Evolutionary conservation across 2,888 invertebrate species (phyloP).

Genomic region (Nipponacmea schrenckii): DNA sequence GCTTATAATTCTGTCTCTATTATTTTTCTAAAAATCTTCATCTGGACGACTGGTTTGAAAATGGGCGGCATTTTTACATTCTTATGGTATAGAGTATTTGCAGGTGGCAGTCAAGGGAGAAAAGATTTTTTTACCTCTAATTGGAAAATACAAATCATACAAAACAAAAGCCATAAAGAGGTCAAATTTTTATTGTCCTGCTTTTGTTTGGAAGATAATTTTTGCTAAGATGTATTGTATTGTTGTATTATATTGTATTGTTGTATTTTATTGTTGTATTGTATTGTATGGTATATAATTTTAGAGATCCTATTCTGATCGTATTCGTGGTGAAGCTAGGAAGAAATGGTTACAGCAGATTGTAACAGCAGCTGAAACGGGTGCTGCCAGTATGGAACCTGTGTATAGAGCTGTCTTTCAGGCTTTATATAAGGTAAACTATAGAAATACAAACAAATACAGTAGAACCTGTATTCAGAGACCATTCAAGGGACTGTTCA

Average conservation of each 20-base stretch:
- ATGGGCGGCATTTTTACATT: slow-evolving; percentile 8
- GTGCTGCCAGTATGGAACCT: slow-evolving; percentile 64
- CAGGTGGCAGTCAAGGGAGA: too few species aligned
- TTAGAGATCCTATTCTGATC: slow-evolving; percentile 63
- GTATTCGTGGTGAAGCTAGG: slow-evolving; percentile 64
- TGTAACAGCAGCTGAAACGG: slow-evolving; percentile 61
- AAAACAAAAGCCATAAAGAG: too few species aligned
- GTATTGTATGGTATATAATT: slow-evolving; percentile 15
- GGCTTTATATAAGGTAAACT: slow-evolving; percentile 62
- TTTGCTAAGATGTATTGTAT: background rate
- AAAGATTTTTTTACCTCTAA: too few species aligned
- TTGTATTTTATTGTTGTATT: background rate
- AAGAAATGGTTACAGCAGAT: slow-evolving; percentile 67
- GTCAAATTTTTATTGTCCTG: background rate
- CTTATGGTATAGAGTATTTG: too few species aligned
- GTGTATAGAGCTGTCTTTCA: slow-evolving; percentile 65
- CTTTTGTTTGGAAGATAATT: background rate
- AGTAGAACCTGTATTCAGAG: too few species aligned
- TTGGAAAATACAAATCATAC: too few species aligned
- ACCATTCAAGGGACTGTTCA: too few species aligned
- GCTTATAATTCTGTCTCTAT: too few species aligned
- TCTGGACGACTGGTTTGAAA: too few species aligned
- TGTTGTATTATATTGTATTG: too few species aligned
- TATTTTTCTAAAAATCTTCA: background rate
- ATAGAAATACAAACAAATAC: too few species aligned